Evolutionary conservation across 92 coral and sea anemone species (phyloP).

Genomic region (Siderastrea radians): DNA sequence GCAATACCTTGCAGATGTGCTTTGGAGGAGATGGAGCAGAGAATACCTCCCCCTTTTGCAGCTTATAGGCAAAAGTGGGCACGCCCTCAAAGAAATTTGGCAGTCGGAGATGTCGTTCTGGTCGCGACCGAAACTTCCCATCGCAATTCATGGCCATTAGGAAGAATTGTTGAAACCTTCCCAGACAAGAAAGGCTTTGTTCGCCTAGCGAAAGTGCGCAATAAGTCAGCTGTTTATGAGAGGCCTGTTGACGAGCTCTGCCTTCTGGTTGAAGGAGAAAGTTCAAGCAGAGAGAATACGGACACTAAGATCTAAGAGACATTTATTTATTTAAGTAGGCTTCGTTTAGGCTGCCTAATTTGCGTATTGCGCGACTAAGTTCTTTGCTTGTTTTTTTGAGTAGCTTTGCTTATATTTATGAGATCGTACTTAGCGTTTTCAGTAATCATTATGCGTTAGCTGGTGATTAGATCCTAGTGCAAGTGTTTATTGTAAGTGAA

Average conservation of each 20-base stretch:
- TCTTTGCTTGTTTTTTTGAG: too few relatives aligned
- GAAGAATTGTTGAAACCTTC: neutral
- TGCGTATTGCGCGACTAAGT: too few relatives aligned
- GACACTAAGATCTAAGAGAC: too few relatives aligned
- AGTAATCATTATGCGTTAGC: too few relatives aligned
- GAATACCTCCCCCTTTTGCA: slow-evolving; percentile 49
- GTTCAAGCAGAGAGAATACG: too few relatives aligned
- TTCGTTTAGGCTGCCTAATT: too few relatives aligned
- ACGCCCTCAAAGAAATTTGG: slow-evolving; percentile 22
- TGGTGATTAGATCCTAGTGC: too few relatives aligned
- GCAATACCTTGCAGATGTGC: slow-evolving; percentile 16
- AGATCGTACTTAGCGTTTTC: too few relatives aligned
- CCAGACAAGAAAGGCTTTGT: slow-evolving; percentile 33
- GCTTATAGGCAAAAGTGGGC: slow-evolving; percentile 38
- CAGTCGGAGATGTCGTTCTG: slow-evolving; percentile 32
- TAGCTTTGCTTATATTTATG: too few relatives aligned
- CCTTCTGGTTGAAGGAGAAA: slow-evolving; percentile 32
- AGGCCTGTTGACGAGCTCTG: slow-evolving; percentile 52
- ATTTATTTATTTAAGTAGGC: too few relatives aligned
- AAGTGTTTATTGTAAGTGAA: too few relatives aligned
- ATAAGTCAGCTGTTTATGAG: slow-evolving; percentile 39
- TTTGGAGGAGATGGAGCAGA: slow-evolving; percentile 54
- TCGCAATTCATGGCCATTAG: slow-evolving; percentile 6
- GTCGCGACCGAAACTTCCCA: slow-evolving; percentile 12
- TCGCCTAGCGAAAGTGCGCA: slow-evolving; percentile 40